Percentiles rank a stretch among this genome's conserved stretches.
Evolutionary conservation across 2,888 invertebrate genomes (phyloP).

Genomic region (Spilarctia lutea): DNA sequence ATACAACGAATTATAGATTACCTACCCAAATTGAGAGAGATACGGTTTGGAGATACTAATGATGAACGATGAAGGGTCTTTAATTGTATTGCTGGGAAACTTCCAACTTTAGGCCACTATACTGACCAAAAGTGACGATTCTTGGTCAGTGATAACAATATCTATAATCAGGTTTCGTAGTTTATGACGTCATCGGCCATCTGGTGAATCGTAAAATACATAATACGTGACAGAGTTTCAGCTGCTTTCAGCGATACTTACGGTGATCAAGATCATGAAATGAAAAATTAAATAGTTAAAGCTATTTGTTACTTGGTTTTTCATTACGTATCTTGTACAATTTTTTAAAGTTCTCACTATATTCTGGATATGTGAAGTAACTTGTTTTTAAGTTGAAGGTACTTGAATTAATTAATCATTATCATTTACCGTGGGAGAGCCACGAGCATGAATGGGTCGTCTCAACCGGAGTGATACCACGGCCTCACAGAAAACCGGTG

Average conservation of each 20-base stretch:
- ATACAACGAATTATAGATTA: slow-evolving; percentile 20
- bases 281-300: too few relatives aligned
- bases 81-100: slow-evolving; percentile 36
- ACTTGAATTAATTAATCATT: too few relatives aligned
- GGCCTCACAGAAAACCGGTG: too few relatives aligned
- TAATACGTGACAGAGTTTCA: background rate
- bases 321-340: too few relatives aligned
- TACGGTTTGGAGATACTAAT: slow-evolving; percentile 7
- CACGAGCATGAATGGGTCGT: too few relatives aligned
- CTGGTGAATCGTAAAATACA: background rate
- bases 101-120: slow-evolving; percentile 28
- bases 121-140: slow-evolving; percentile 11
- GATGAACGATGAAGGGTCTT: slow-evolving; percentile 13
- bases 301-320: too few relatives aligned
- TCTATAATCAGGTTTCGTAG: slow-evolving; percentile 4
- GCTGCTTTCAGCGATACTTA: background rate
- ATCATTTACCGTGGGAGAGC: too few relatives aligned
- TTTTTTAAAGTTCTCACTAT: too few relatives aligned
- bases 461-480: too few relatives aligned
- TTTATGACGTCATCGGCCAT: slow-evolving; percentile 5
- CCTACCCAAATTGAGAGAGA: slow-evolving; percentile 18
- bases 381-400: too few relatives aligned
- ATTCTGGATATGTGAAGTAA: too few relatives aligned
- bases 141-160: slow-evolving; percentile 22
- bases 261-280: too few relatives aligned